phyloP scores from a whole-genome alignment of 2,797 vertebrate species.

The Cyprinodon diabolis region DNA sequence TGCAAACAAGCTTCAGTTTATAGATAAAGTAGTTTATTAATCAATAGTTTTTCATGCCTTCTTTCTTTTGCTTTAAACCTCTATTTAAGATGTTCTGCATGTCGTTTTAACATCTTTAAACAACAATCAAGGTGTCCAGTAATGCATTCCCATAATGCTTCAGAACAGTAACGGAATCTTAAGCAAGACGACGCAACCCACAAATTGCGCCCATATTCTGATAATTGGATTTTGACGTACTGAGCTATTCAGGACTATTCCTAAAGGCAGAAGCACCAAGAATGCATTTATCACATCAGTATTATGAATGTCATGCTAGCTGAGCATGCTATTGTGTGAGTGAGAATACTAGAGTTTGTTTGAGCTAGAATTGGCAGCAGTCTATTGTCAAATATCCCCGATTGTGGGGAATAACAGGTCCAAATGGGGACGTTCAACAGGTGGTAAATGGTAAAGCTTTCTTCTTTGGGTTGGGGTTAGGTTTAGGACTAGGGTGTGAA shows the following conservation, averaged over 20 bases:
- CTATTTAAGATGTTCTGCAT: constrained; percentile 10
- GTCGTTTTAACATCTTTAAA: constrained; percentile 15
- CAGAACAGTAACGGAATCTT: constrained; percentile 19
- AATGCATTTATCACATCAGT: constrained; percentile 37
- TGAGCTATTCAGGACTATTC: constrained; percentile 20
- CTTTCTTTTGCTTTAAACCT: background rate
- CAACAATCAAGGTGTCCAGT: constrained; percentile 15
- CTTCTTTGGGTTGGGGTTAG: too few species aligned
- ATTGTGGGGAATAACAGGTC: too few species aligned
- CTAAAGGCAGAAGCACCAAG: constrained; percentile 41
- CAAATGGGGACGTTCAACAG: too few species aligned
- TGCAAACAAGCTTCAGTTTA: constrained; percentile 7
- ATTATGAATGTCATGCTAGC: constrained; percentile 25
- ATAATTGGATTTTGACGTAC: constrained; percentile 61
- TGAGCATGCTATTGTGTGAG: constrained; percentile 4
- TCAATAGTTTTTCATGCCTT: background rate
- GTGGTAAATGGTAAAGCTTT: too few species aligned
- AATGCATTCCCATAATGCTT: constrained; percentile 32
- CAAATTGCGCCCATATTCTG: constrained; percentile 68
- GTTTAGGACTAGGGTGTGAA: too few species aligned
- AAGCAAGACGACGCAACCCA: constrained; percentile 36
- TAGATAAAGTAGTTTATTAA: background rate
- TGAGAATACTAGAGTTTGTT: background rate
- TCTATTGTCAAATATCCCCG: too few species aligned
- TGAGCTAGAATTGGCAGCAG: background rate